Evolutionary conservation across 2,113 vertebrate genomes (phyloP), one percentile per base, ranked within the genome.

Genomic region (Leptobrachium ailaonicum): DNA sequence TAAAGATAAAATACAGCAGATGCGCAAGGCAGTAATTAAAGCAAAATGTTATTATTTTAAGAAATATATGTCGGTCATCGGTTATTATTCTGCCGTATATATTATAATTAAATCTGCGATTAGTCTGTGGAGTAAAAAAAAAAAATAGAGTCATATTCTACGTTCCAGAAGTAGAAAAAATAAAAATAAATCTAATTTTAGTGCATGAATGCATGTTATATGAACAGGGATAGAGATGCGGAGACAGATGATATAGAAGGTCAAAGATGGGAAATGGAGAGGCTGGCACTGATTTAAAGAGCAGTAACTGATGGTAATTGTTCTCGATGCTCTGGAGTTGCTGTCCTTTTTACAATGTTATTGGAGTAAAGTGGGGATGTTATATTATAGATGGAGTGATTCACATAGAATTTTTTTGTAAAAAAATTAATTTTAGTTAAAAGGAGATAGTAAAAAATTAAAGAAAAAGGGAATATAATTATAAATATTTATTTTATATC

Each of bases 211-310:
- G 20, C 41, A 68, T 76, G 75, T 76, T 68, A 76, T 68, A 62
- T 66, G 50, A 43, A 66, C 56, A 66, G 68, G 47, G 66, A 58
- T 8, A 11, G 58, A 56, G 41, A 42, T 58, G 74, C 82, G 79
- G 84, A 87, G 66, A 68, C 62, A 68, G 75, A 64, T 66, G 75
- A 77, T 56, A 77, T 66, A 69, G 66, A 63, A 77, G 66, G 66
- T 69, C 66, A 58, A 63, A 77, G 47, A 69, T 63, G 6, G 50
- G 50, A 69, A 77, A 40, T 13, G 67, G 75, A 77, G 11, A 69
- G 66, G 50, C 66, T 77, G 75, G 47, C 40, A 69, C 67, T 69
- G 75, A 77, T 69, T 69, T 77, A 41, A 42, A 66, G 66, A 77
- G 66, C 66, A 77, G 69, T 77, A 77, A 77, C 75, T 32, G 66